Base-by-base conservation (phyloP, 2,888 invertebrate species). In the Caenorhabditis sp. region DNA sequence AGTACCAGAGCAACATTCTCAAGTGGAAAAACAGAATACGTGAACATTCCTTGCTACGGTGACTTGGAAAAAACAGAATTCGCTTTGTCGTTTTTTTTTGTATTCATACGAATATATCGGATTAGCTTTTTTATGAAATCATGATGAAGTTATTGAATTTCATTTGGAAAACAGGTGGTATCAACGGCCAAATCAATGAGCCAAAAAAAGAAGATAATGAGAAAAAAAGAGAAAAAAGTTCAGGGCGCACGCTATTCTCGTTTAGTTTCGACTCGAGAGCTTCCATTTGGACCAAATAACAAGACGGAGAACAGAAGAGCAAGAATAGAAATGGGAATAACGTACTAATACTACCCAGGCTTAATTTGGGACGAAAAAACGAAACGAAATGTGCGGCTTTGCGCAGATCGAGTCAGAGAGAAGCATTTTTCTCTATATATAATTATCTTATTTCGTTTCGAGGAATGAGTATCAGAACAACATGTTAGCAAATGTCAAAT, bases 331-430 rank as follows among this genome's bases (percentile, higher is more conserved):
- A 37, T 11, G 32, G 35, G 18, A 18, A 56, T 44, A 68, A 58
- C 44, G 56, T 11, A 37, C 51, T 50, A 51, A 40, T 53, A 67
- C 53, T 67, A 22, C 44, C 40, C 55, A 51, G 67, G 55, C 67
- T 53, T 67, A 67, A 67, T 67, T 67, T 67, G 44, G 67, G 55
- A 64, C 64, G 9, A 20, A 9, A 4, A 1, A 60, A 40, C 40
- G 40, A 40, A 32, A 18, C 32, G 32, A 32, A 32, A 32, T 9
- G 32, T 6, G 9, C 32, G n/a, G 18, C 37, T 35, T 61, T 47
- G 44, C 28, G 61, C 61, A 26, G 47, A 22, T 61, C 44, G 40
- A 40, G 35, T 35, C 22, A 26, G 20, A 40, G 28, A 26, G 18
- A 44, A 47, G 47, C 26, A 47, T 28, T 61, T 60, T 60, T 8